These are phyloP conservation scores for Parnassius glacialis DNA, from an alignment of 2,888 invertebrate species.

Conservation along the genomic window DNA sequence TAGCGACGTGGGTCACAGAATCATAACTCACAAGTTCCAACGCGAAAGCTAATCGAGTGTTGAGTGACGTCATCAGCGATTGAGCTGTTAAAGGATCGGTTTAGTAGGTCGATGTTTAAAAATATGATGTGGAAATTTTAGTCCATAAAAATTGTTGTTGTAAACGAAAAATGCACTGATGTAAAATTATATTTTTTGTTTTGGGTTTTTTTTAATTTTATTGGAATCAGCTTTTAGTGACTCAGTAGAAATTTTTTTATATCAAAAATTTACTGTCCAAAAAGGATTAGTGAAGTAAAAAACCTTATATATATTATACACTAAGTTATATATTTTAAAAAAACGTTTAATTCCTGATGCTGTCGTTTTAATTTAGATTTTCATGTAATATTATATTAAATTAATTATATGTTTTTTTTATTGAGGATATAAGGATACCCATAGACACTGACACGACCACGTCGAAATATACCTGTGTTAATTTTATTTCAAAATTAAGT, in stretches of 20 bases:
- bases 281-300: no score
- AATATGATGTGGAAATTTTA: neutral
- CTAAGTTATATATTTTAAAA: no score
- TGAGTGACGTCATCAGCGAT: slow-evolving; percentile 12
- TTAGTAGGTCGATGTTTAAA: neutral
- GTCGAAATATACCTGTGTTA: no score
- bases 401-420: no score
- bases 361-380: no score
- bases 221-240: neutral
- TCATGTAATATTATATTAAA: no score
- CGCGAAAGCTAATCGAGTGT: slow-evolving; percentile 14
- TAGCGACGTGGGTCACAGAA: neutral
- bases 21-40: slow-evolving; percentile 15
- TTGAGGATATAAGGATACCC: no score
- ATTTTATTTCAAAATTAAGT: no score
- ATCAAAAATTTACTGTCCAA: no score
- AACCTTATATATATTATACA: no score
- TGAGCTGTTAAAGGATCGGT: neutral
- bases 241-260: neutral
- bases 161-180: neutral
- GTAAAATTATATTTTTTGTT: neutral
- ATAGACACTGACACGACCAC: no score
- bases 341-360: no score
- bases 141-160: neutral
- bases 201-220: neutral